phyloP scores from a whole-genome alignment of 2,797 vertebrate species.

The Oreochromis grahami region DNA sequence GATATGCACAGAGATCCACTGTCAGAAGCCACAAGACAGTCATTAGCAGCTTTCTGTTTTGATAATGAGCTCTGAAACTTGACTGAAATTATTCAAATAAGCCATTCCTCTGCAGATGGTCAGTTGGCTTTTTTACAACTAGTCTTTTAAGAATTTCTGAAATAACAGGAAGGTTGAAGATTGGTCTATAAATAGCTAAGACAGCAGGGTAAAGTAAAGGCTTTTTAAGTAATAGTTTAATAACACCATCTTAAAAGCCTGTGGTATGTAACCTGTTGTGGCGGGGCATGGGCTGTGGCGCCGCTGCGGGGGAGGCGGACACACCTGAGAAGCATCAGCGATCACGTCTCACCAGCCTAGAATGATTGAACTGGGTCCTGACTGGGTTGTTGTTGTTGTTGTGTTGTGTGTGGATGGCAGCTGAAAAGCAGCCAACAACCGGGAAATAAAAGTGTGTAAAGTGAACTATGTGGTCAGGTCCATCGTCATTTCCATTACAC shows the following conservation, averaged over 20 bases:
- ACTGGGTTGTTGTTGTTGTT: not conserved
- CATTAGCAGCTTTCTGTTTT: not conserved
- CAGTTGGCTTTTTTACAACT: not conserved
- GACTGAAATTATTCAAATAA: not conserved
- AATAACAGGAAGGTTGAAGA: not conserved
- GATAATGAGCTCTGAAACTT: not conserved
- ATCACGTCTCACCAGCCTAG: not conserved
- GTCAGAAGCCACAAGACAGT: not conserved
- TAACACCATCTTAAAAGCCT: not conserved
- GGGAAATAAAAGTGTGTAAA: not conserved
- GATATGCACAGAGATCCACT: not conserved
- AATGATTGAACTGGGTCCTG: not conserved
- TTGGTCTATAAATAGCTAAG: not conserved
- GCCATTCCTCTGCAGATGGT: not conserved
- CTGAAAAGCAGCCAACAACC: not conserved
- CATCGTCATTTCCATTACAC: not conserved
- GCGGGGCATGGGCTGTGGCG: not conserved
- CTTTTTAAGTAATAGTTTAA: not conserved
- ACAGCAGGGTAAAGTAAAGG: not conserved
- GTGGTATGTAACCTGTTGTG: not conserved
- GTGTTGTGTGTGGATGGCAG: not conserved
- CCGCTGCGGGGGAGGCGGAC: not conserved
- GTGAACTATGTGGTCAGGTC: not conserved
- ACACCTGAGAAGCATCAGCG: not conserved
- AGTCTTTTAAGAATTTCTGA: not conserved